Conservation (phyloP, 2,888 invertebrate species). For the Drosophila nigricruria region DNA sequence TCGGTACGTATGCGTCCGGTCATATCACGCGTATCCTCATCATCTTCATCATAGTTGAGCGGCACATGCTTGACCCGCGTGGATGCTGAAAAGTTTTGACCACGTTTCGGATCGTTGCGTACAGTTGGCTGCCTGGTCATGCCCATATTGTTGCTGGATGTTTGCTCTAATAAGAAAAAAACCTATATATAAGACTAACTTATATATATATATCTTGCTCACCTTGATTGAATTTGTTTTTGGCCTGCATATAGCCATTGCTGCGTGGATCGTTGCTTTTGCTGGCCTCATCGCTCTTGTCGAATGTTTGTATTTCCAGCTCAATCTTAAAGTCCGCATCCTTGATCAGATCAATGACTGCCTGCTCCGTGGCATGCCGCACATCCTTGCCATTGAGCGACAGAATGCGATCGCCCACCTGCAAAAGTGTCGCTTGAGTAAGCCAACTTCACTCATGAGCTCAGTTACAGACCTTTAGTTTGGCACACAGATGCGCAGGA, state of each 20-base stretch:
- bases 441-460: not conserved
- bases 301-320: conserved; percentile 93
- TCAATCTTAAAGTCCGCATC: conserved; percentile 95
- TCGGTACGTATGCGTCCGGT: conserved; percentile 93
- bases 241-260: conserved; percentile 78
- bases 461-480: conserved; percentile 89
- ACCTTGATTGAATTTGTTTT: conserved; percentile 76
- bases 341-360: conserved; percentile 97
- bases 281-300: conserved; percentile 66
- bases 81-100: conserved; percentile 69
- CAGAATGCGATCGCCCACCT: conserved; percentile 85
- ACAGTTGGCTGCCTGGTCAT: conserved; percentile 48
- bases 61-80: conserved; percentile 60
- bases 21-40: conserved; percentile 91
- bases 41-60: conserved; percentile 85
- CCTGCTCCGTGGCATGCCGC: conserved; percentile 95
- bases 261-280: conserved; percentile 71
- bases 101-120: conserved; percentile 60
- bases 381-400: conserved; percentile 97
- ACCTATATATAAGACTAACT: not conserved
- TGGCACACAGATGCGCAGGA: conserved; percentile 96
- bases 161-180: conserved; percentile 48
- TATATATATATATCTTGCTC: not conserved
- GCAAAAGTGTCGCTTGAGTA: not conserved
- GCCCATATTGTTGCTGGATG: conserved; percentile 45